These are phyloP conservation scores for Apus apus DNA, from an alignment of 2,113 vertebrate genomes.

Conservation along the genomic window DNA sequence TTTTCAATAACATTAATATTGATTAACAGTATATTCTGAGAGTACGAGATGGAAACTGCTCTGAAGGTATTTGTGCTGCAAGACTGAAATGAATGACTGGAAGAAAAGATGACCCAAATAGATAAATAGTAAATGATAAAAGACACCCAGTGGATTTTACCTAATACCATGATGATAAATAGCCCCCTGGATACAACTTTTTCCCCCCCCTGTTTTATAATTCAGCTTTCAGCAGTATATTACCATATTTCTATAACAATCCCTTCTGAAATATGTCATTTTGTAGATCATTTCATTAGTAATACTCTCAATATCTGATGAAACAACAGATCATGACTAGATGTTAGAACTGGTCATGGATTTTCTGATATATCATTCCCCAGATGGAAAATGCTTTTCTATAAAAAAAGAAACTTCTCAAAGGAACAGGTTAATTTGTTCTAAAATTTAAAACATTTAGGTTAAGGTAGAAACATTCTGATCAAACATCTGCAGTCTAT, in stretches of 20 bases:
- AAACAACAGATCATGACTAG: constrained; percentile 2
- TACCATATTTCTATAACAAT: not conserved
- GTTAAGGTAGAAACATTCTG: not conserved
- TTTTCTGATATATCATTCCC: constrained; percentile 16
- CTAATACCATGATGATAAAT: not conserved
- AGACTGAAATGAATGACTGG: not conserved
- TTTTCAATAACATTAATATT: not conserved
- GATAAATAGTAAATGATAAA: not conserved
- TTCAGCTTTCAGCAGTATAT: not conserved
- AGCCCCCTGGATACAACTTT: not conserved
- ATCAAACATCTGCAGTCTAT: not conserved
- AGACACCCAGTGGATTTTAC: not conserved
- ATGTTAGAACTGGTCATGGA: not conserved
- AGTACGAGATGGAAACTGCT: not conserved
- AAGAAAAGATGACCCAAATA: constrained; percentile 19
- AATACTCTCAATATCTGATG: not conserved
- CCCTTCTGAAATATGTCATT: not conserved
- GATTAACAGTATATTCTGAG: constrained; percentile 29
- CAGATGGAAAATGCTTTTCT: not conserved
- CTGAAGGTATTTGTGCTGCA: not conserved
- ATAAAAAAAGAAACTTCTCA: not conserved
- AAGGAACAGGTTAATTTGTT: not conserved
- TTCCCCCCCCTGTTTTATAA: not conserved
- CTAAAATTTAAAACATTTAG: not conserved
- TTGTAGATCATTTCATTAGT: constrained; percentile 17